Evolutionary conservation across 2,888 invertebrate species (phyloP), one percentile per base, ranked within the genome.

Genomic region (Caradrina clavipalpis): DNA sequence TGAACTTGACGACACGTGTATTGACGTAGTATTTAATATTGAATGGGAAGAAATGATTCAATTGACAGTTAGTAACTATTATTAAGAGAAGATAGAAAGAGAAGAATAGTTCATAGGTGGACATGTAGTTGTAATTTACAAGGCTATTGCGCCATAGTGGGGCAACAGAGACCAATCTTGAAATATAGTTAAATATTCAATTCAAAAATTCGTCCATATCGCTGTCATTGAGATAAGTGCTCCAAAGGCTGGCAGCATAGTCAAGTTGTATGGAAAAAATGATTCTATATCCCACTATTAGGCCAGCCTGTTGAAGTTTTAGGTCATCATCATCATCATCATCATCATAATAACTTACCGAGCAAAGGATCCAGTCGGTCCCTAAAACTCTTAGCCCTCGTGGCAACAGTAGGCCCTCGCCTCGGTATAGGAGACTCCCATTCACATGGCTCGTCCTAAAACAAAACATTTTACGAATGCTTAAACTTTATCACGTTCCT

Each of bases 291-390:
- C n/a, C n/a, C n/a, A n/a, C n/a, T n/a, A n/a, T n/a, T n/a, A n/a
- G n/a, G n/a, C n/a, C n/a, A n/a, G n/a, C n/a, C n/a, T n/a, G n/a
- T n/a, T n/a, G n/a, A n/a, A n/a, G n/a, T n/a, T n/a, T n/a, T n/a
- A n/a, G n/a, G n/a, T n/a, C n/a, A n/a, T n/a, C n/a, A n/a, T n/a
- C n/a, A n/a, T n/a, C n/a, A n/a, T n/a, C n/a, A n/a, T n/a, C n/a
- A n/a, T n/a, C n/a, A n/a, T n/a, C n/a, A n/a, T 54, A 8, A 26
- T 49, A 21, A 47, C 63, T 97, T 90, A 98, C 98, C 97, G 79
- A 98, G 94, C 82, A 97, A 94, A n/a, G 97, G 97, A 90, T 98
- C 98, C 83, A 98, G 93, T 73, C 98, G 96, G 88, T 98, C 98
- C 86, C 97, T 97, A 93, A 98, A 98, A 88, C 98, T 98, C 86